Evolutionary conservation across 2,797 vertebrate species (phyloP).

Genomic region (Oreonectes daqikongensis): DNA sequence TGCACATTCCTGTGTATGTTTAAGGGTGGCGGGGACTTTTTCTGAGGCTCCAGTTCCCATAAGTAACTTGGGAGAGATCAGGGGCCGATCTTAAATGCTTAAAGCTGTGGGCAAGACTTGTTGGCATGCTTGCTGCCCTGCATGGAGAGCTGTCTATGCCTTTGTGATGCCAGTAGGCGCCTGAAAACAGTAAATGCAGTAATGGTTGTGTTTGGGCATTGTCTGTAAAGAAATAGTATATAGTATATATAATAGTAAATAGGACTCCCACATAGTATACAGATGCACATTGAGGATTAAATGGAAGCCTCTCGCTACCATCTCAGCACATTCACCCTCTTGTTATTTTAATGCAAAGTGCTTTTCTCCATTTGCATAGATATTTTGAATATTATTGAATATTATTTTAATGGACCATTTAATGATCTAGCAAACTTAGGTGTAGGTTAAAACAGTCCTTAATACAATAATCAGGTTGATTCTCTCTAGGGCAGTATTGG

Average conservation of each 20-base stretch:
- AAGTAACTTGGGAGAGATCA: conserved; percentile 16
- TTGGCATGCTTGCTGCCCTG: conserved; percentile 13
- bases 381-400: not conserved
- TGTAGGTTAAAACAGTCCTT: too few relatives aligned
- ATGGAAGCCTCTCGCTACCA: not conserved
- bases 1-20: conserved; percentile 23
- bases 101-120: conserved; percentile 10
- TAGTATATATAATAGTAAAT: too few relatives aligned
- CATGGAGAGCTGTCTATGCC: conserved; percentile 24
- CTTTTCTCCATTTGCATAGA: not conserved
- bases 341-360: conserved; percentile 4
- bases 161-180: not conserved
- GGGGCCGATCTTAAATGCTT: conserved; percentile 15
- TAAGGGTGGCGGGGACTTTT: conserved; percentile 31
- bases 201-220: conserved; percentile 8
- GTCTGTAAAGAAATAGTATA: not conserved
- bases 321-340: not conserved
- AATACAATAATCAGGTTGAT: too few relatives aligned
- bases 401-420: not conserved
- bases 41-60: conserved; percentile 21
- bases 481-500: not conserved
- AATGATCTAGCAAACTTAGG: not conserved
- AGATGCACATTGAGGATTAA: not conserved
- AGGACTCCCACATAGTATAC: not conserved
- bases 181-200: conserved; percentile 17